A percentile compares a stretch with the other conserved stretches of the same genome.
Evolutionary conservation across 1,140 invertebrate genomes (phyloP).

Genomic region (Plutomurus gul): DNA sequence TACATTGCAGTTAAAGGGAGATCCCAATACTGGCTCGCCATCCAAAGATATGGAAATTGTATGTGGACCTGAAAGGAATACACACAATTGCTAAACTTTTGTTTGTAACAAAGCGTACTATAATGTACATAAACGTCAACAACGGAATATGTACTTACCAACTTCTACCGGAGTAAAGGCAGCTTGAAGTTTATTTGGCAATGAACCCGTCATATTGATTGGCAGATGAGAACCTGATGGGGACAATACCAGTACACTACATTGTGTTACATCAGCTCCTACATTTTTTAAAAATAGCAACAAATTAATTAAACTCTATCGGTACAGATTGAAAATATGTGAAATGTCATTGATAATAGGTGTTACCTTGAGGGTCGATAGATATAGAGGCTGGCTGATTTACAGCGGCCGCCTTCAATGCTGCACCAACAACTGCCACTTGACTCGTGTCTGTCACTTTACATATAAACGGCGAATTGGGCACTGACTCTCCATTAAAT

Average conservation of each 20-base stretch:
- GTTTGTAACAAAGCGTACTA: not conserved
- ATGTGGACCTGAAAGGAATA: conserved; percentile 69
- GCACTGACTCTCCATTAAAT: conserved; percentile 94
- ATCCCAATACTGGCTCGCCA: conserved; percentile 80
- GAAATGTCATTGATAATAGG: not conserved
- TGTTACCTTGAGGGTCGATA: conserved; percentile 64
- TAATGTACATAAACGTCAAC: not conserved
- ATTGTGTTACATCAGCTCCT: conserved; percentile 59
- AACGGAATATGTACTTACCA: too few relatives aligned
- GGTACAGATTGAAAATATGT: too few relatives aligned
- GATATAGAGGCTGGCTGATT: conserved; percentile 65
- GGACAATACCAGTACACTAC: conserved; percentile 72
- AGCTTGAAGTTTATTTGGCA: conserved; percentile 69
- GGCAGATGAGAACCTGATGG: conserved; percentile 77
- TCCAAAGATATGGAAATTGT: conserved; percentile 78
- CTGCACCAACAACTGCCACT: conserved; percentile 65
- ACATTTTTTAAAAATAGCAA: not conserved
- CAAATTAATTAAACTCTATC: not conserved
- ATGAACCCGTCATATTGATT: conserved; percentile 62
- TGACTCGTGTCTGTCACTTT: conserved; percentile 71
- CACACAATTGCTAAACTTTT: too few relatives aligned
- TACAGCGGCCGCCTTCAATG: conserved; percentile 67
- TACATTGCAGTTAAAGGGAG: conserved; percentile 90
- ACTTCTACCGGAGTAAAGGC: conserved; percentile 83
- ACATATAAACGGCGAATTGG: conserved; percentile 86